Conservation (phyloP, 2,113 vertebrate genomes). For the Varanus komodoensis region DNA sequence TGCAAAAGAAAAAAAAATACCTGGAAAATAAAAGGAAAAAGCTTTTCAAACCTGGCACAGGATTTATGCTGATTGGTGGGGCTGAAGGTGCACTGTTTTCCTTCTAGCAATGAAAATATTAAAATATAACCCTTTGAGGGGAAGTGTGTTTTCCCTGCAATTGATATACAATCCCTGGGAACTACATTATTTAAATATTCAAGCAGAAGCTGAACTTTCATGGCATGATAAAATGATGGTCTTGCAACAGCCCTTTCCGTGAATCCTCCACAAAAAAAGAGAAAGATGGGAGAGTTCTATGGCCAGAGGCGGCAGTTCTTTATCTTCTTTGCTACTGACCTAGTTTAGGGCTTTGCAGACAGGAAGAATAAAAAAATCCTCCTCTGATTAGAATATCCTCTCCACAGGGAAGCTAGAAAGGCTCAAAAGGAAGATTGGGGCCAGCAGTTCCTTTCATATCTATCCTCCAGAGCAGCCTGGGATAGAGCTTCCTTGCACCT, state of each 20-base stretch:
- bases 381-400: not conserved
- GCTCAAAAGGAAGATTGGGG: not conserved
- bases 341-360: not conserved
- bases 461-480: no score
- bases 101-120: not conserved
- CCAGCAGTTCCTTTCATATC: not conserved
- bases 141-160: not conserved
- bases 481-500: no score
- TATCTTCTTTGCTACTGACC: slow-evolving; percentile 15
- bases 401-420: not conserved
- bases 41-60: not conserved
- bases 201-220: not conserved
- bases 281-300: not conserved
- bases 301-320: not conserved
- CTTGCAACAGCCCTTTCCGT: not conserved
- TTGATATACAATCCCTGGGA: no score
- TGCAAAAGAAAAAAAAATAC: no score
- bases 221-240: not conserved
- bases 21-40: no score
- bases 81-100: not conserved
- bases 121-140: not conserved
- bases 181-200: not conserved
- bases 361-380: slow-evolving; percentile 12
- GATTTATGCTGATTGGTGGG: not conserved
- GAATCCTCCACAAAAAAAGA: not conserved